A percentile compares a stretch with the other conserved stretches of the same genome.
Conservation (phyloP, 1,140 invertebrate genomes). For the Hestina assimilis region DNA sequence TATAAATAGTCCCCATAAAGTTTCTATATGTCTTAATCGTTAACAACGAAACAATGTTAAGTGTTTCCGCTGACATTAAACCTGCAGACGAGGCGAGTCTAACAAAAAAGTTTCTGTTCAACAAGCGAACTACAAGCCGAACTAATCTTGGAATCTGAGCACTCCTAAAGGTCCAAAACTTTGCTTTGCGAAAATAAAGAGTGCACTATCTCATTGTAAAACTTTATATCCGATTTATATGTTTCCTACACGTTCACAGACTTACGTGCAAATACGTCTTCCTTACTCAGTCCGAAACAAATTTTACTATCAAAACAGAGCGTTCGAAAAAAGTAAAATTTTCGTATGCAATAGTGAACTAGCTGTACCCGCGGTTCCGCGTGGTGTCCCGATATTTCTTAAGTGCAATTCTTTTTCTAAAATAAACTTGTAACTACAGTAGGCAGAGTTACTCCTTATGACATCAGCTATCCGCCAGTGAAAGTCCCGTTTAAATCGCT, state of each 20-base stretch:
- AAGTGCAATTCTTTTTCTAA: too few relatives aligned
- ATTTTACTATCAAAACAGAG: too few relatives aligned
- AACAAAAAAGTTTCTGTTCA: constrained; percentile 46
- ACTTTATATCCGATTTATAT: constrained; percentile 44
- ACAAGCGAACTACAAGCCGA: constrained; percentile 53
- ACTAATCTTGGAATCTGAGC: constrained; percentile 59
- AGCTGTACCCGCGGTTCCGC: too few relatives aligned
- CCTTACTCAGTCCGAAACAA: background rate
- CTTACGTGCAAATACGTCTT: constrained; percentile 10
- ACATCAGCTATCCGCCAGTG: too few relatives aligned
- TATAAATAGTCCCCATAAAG: too few relatives aligned
- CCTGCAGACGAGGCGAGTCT: constrained; percentile 11
- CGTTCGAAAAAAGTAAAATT: too few relatives aligned
- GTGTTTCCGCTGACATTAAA: constrained; percentile 19
- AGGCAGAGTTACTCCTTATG: too few relatives aligned
- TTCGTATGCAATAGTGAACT: too few relatives aligned
- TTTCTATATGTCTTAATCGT: background rate
- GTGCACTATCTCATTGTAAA: constrained; percentile 43
- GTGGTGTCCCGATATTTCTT: too few relatives aligned
- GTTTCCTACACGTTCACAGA: constrained; percentile 22
- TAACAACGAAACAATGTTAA: constrained; percentile 11
- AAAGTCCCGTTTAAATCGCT: too few relatives aligned
- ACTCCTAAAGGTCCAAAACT: constrained; percentile 52
- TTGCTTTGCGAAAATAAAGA: constrained; percentile 52
- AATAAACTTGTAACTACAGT: too few relatives aligned